phyloP scores from a whole-genome alignment of 2,113 vertebrate genomes.

The Leptosomus discolor region DNA sequence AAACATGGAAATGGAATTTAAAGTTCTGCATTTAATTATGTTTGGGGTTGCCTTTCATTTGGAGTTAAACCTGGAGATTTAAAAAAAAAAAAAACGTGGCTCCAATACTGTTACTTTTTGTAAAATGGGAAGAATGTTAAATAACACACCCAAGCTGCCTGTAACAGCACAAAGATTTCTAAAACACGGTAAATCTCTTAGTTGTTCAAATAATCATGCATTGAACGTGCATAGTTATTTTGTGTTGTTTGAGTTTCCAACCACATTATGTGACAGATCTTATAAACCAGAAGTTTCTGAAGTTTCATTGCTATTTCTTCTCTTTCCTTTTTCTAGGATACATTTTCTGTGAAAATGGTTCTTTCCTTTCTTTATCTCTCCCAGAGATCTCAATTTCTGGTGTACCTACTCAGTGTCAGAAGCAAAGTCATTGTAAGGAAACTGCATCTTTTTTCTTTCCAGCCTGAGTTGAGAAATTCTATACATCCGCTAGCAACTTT shows the following conservation, averaged over 20 bases:
- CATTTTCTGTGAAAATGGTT: neutral
- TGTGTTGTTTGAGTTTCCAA: neutral
- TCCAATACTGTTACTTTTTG: neutral
- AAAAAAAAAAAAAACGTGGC: neutral
- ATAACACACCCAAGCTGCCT: neutral
- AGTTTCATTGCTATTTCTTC: neutral
- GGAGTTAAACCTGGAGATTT: conserved; percentile 7
- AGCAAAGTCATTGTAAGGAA: neutral
- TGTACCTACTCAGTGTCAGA: neutral
- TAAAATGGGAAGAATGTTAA: neutral
- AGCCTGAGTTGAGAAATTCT: neutral
- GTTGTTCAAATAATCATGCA: conserved; percentile 1
- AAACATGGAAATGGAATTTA: conserved; percentile 19
- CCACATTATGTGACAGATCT: neutral
- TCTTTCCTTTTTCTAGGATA: neutral
- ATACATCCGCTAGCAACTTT: neutral
- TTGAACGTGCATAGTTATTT: neutral
- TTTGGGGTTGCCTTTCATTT: conserved; percentile 17
- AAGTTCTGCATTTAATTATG: conserved; percentile 17
- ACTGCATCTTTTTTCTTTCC: neutral
- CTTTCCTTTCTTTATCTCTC: neutral
- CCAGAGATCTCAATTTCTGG: neutral
- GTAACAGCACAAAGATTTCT: neutral
- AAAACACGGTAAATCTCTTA: neutral
- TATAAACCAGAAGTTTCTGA: neutral